Conservation (phyloP, 1,140 invertebrate genomes). For the Anthonomus grandis region DNA sequence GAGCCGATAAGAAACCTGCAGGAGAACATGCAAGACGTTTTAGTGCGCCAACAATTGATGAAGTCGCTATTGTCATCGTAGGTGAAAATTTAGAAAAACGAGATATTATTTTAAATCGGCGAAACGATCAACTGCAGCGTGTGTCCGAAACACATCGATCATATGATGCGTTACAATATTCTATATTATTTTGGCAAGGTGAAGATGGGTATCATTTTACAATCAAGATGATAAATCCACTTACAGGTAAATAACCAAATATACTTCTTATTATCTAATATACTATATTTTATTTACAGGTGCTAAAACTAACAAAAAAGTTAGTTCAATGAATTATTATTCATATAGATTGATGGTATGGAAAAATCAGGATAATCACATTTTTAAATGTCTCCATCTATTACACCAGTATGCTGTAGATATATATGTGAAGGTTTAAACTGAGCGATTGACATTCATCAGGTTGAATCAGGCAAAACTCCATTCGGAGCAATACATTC, state of each 20-base stretch:
- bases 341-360: constrained; percentile 47
- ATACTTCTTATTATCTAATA: too few relatives aligned
- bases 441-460: constrained; percentile 48
- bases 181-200: constrained; percentile 51
- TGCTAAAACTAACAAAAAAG: too few relatives aligned
- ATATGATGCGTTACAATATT: constrained; percentile 55
- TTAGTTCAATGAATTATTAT: constrained; percentile 46
- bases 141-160: constrained; percentile 45
- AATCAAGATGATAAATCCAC: constrained; percentile 46
- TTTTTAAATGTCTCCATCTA: constrained; percentile 42
- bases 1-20: constrained; percentile 45
- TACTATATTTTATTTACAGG: too few relatives aligned
- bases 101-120: constrained; percentile 30
- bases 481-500: constrained; percentile 36
- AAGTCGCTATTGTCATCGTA: constrained; percentile 46
- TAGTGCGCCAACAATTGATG: constrained; percentile 50
- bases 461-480: constrained; percentile 50
- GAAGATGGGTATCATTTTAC: constrained; percentile 51
- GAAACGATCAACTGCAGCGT: constrained; percentile 38
- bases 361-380: constrained; percentile 37
- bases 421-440: constrained; percentile 54
- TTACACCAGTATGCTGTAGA: constrained; percentile 51
- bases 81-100: constrained; percentile 37
- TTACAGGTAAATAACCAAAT: constrained; percentile 35
- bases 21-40: constrained; percentile 48